Conservation (phyloP, 2,888 invertebrate species). For the Aproaerema taeniolella region DNA sequence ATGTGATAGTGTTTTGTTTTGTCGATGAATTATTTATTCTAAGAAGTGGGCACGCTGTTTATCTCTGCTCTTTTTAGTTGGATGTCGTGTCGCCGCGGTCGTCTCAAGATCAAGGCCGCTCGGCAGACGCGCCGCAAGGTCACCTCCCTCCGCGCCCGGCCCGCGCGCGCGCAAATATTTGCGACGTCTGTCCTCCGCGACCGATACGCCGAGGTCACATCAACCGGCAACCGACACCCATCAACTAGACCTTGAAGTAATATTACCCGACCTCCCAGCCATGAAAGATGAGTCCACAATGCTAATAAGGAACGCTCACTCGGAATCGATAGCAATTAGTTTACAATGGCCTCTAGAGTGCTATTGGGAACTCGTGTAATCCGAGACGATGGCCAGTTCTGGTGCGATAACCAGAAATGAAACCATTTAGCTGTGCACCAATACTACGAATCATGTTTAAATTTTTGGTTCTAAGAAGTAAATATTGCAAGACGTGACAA, state of each 20-base stretch:
- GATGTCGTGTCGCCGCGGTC: constrained; percentile 50
- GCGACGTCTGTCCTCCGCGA: constrained; percentile 75
- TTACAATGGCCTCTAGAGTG: background rate
- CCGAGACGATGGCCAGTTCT: too few relatives aligned
- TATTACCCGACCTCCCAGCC: constrained; percentile 64
- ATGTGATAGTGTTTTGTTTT: too few relatives aligned
- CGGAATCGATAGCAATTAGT: constrained; percentile 13
- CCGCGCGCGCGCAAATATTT: constrained; percentile 67
- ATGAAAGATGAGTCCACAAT: constrained; percentile 53
- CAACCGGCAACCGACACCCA: constrained; percentile 25
- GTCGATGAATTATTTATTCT: too few relatives aligned
- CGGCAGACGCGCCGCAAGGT: constrained; percentile 71
- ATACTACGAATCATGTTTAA: too few relatives aligned
- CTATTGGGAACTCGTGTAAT: too few relatives aligned
- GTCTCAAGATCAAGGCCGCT: constrained; percentile 76
- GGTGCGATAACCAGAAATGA: too few relatives aligned
- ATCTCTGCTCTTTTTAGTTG: constrained; percentile 2
- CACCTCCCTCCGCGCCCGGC: constrained; percentile 36
- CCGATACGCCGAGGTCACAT: constrained; percentile 74
- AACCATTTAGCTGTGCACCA: too few relatives aligned
- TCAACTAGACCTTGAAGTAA: constrained; percentile 69
- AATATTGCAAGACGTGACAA: too few relatives aligned
- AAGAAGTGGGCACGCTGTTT: constrained; percentile 8
- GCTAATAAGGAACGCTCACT: constrained; percentile 37
- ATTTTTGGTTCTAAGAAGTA: too few relatives aligned